Evolutionary conservation across 2,797 vertebrate genomes (phyloP).

Genomic region (Macropodus opercularis): DNA sequence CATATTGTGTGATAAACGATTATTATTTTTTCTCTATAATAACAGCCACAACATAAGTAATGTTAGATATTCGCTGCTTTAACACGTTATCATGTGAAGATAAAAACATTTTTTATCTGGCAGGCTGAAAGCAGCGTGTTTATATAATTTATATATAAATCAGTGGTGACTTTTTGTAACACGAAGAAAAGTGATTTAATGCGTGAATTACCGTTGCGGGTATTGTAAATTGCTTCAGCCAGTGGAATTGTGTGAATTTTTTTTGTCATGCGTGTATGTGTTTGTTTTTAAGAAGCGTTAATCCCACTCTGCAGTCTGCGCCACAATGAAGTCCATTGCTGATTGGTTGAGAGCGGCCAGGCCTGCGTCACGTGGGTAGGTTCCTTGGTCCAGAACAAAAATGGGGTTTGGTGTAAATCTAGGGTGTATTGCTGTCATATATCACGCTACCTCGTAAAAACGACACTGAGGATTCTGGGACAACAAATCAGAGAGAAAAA

Average conservation of each 20-base stretch:
- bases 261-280: constrained; percentile 8
- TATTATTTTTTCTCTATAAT: too few species aligned
- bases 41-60: too few species aligned
- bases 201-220: not conserved
- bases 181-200: not conserved
- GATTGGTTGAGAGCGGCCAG: constrained; percentile 87
- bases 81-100: not conserved
- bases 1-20: too few species aligned
- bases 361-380: constrained; percentile 87
- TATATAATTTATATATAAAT: not conserved
- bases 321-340: constrained; percentile 85
- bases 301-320: constrained; percentile 78
- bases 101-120: not conserved
- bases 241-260: constrained; percentile 16
- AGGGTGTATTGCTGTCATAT: constrained; percentile 97
- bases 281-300: constrained; percentile 58
- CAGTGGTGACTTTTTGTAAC: not conserved
- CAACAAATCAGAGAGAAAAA: constrained; percentile 96
- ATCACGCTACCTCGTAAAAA: constrained; percentile 99
- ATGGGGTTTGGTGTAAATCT: constrained; percentile 98
- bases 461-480: constrained; percentile 94
- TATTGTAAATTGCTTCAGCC: not conserved
- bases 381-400: constrained; percentile 91
- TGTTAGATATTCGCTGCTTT: too few species aligned
- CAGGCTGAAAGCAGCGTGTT: not conserved